phyloP scores from a whole-genome alignment of 64 coral and sea anemone species.

The Actinia tenebrosa region DNA sequence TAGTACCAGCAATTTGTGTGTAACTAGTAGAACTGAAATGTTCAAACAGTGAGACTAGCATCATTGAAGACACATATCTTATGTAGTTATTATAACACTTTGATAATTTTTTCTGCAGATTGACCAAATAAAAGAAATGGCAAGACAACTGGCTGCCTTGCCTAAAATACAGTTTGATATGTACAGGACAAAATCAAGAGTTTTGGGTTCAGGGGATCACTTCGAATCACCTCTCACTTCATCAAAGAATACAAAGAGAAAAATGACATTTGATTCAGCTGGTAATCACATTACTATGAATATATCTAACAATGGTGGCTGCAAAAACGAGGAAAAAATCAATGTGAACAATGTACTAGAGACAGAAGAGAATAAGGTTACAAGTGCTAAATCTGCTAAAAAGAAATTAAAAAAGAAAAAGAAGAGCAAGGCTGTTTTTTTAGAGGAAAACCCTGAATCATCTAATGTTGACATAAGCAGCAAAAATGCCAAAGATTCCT shows the following conservation, averaged over 20 bases:
- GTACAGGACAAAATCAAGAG: conserved; percentile 56
- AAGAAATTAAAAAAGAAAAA: conserved; percentile 12
- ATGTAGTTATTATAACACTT: too few relatives aligned
- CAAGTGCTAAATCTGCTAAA: neutral
- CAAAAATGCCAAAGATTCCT: neutral
- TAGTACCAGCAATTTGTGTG: too few relatives aligned
- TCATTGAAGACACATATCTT: too few relatives aligned
- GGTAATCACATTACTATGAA: neutral
- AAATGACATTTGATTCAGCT: neutral
- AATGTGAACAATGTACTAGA: neutral
- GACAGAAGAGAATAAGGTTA: neutral
- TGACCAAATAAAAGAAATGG: conserved; percentile 95
- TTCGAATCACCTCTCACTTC: neutral
- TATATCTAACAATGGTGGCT: neutral
- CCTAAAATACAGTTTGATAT: conserved; percentile 85
- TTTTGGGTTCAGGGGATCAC: neutral
- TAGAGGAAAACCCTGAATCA: neutral
- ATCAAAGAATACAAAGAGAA: neutral
- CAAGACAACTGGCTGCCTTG: conserved; percentile 89
- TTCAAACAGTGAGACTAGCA: too few relatives aligned
- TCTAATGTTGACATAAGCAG: neutral
- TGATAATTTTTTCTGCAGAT: conserved; percentile 44
- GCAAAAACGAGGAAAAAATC: neutral
- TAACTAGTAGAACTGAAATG: too few relatives aligned
- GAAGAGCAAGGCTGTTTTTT: neutral